Base-by-base conservation (phyloP, 2,113 vertebrate genomes). In the Pseudorectes ferrugineus region DNA sequence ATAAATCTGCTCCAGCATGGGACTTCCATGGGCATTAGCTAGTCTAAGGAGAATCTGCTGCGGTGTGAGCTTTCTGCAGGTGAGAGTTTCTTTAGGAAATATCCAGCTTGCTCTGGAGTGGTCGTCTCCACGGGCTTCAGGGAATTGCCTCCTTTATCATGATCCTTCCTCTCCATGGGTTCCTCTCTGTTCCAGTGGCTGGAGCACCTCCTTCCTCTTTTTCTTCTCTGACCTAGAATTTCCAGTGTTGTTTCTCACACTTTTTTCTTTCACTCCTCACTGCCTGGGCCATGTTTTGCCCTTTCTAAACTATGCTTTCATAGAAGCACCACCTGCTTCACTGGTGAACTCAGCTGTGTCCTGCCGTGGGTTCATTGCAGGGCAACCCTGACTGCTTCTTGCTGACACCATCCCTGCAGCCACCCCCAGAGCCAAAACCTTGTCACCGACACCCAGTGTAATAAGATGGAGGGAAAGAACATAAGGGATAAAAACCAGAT, bases 51-150 rank as follows among this genome's bases (percentile, higher is more conserved):
- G 36, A 83, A 55, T 68, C 24, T 72, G 45, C 10, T 59, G 16
- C 11, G 14, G 23, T 1, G 1, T 52, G 35, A 21, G 8, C 12
- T 75, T 10, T 79, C 40, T 0, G 1, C 19, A 46, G 38, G 11
- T 45, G n/a, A 31, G 38, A 14, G 2, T 55, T 62, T 7, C 13
- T 49, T 72, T 26, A 43, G 28, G 25, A 79, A 63, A 46, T 46
- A n/a, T 0, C 19, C 38, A 55, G 7, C 12, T 63, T 93, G 20
- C 10, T 59, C 26, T 76, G 21, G 5, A 5, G 4, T 14, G 2
- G 14, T 52, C 5, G 2, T 23, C 14, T 45, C 38, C 19, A 9
- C 0, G 0, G 52, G 15, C 38, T 76, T 48, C 35, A 40, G 21
- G 23, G 14, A 81, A 40, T 14, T 57, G 8, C 6, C 12, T 59